Evolutionary conservation across 2,888 invertebrate species (phyloP).

Genomic region (Chrysina gloriosa): DNA sequence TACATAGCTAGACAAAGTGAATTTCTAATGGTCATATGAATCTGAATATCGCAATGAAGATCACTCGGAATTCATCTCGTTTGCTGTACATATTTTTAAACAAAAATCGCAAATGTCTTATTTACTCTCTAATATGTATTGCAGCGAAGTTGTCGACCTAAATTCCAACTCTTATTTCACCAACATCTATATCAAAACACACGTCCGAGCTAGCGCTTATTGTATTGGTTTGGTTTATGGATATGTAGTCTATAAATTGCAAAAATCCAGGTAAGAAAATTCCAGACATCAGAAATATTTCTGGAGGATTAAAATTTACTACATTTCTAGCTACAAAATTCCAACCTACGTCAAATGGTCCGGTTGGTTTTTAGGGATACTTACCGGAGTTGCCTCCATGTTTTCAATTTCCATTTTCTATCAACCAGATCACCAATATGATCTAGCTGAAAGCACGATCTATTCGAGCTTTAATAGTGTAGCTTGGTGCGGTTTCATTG

Average conservation of each 20-base stretch:
- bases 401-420: slow-evolving; percentile 75
- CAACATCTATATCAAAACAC: slow-evolving; percentile 78
- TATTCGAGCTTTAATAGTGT: slow-evolving; percentile 76
- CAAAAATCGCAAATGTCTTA: no score
- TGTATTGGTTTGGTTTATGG: slow-evolving; percentile 76
- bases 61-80: no score
- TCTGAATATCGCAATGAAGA: no score
- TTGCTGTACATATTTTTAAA: no score
- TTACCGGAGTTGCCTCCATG: slow-evolving; percentile 70
- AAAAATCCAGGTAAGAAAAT: slow-evolving; percentile 69
- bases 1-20: no score
- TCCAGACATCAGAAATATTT: slow-evolving; percentile 9
- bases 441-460: slow-evolving; percentile 71
- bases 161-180: slow-evolving; percentile 73
- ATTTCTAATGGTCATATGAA: no score
- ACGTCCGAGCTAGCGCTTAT: slow-evolving; percentile 79
- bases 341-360: slow-evolving; percentile 49
- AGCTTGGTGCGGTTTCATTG: slow-evolving; percentile 76
- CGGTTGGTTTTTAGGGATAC: slow-evolving; percentile 56
- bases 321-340: slow-evolving; percentile 58
- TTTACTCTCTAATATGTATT: no score
- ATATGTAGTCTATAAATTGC: slow-evolving; percentile 73
- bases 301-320: no score
- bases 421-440: slow-evolving; percentile 71
- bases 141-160: slow-evolving; percentile 75